phyloP scores from a whole-genome alignment of 2,113 vertebrate genomes.

The Pelodiscus sinensis region DNA sequence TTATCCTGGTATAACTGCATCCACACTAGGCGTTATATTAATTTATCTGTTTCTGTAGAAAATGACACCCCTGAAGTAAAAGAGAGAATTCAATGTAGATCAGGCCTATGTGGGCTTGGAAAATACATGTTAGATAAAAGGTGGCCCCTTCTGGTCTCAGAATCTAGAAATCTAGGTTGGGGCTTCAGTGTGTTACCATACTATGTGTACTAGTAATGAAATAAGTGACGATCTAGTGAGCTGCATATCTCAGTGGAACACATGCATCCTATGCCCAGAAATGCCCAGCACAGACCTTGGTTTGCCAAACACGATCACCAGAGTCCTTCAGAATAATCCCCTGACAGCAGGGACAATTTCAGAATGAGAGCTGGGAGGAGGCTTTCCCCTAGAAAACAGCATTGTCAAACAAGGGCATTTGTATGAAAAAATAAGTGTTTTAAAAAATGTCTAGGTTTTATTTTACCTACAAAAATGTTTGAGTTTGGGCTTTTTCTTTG shows the following conservation, averaged over 20 bases:
- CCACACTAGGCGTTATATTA: not conserved
- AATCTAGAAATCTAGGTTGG: not conserved
- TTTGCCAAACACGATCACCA: not conserved
- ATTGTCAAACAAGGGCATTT: no score
- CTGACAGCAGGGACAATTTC: not conserved
- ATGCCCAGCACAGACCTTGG: not conserved
- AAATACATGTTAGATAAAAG: not conserved
- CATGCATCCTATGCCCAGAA: not conserved
- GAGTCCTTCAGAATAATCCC: not conserved
- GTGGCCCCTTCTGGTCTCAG: not conserved
- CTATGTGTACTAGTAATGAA: not conserved
- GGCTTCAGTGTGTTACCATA: not conserved
- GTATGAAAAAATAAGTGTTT: no score
- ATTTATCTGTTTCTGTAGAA: not conserved
- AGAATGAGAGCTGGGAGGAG: not conserved
- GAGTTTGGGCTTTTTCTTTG: not conserved
- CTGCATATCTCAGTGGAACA: not conserved
- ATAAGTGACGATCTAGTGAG: not conserved
- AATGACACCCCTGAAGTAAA: not conserved
- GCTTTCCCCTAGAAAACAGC: not conserved
- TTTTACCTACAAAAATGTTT: not conserved
- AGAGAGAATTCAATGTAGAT: not conserved
- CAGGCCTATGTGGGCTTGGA: not conserved
- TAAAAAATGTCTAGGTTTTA: no score
- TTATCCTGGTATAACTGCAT: not conserved